These are phyloP conservation scores for Stenurella melanura DNA, from an alignment of 2,888 invertebrate species.

Conservation along the genomic window DNA sequence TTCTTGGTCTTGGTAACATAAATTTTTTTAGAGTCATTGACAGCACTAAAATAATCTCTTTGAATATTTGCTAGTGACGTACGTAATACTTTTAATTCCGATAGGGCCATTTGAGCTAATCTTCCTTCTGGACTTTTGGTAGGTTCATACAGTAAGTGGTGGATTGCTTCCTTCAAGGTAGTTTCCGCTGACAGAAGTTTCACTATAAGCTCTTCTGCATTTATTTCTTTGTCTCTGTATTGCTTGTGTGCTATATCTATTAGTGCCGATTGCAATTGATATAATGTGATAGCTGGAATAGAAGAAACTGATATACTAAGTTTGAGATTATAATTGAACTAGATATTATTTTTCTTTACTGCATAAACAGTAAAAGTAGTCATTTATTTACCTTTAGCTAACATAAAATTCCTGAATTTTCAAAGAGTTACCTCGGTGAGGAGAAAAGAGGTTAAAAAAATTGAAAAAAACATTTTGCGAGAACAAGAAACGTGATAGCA, in stretches of 20 bases:
- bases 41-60: constrained; percentile 46
- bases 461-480: no score
- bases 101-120: constrained; percentile 80
- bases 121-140: constrained; percentile 83
- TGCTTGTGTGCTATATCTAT: constrained; percentile 80
- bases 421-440: no score
- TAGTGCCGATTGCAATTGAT: constrained; percentile 83
- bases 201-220: constrained; percentile 75
- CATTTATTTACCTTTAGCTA: no score
- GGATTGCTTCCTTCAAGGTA: constrained; percentile 78
- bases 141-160: constrained; percentile 83
- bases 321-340: background rate
- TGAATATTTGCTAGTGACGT: constrained; percentile 55
- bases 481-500: no score
- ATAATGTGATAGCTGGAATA: constrained; percentile 81
- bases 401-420: no score
- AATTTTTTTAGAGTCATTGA: background rate
- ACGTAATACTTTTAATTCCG: constrained; percentile 76
- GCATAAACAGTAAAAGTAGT: no score
- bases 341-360: no score
- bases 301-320: background rate
- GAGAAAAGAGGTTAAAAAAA: no score
- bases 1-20: constrained; percentile 29
- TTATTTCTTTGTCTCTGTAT: constrained; percentile 78
- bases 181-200: constrained; percentile 77